phyloP scores from a whole-genome alignment of 2,797 vertebrate genomes.

The Oryzias dopingdopingensis region DNA sequence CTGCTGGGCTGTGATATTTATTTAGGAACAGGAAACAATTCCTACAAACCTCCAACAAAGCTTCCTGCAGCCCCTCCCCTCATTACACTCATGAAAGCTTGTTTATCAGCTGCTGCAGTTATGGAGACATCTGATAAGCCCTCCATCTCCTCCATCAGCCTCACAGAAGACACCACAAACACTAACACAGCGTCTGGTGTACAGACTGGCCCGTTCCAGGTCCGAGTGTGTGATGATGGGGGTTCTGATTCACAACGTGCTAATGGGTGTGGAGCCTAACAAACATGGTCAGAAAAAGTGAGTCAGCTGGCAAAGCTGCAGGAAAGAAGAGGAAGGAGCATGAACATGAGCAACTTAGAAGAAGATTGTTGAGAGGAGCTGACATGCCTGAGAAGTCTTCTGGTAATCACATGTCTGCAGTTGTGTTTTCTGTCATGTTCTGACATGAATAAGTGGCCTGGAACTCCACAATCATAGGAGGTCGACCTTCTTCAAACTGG shows the following conservation, averaged over 20 bases:
- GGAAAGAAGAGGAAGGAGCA: neutral
- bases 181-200: too few species aligned
- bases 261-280: too few species aligned
- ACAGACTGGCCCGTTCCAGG: too few species aligned
- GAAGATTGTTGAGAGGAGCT: too few species aligned
- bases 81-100: neutral
- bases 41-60: neutral
- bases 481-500: neutral
- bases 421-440: too few species aligned
- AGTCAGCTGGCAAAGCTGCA: constrained; percentile 8
- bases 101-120: neutral
- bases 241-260: too few species aligned
- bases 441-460: too few species aligned
- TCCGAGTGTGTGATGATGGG: too few species aligned
- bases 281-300: neutral
- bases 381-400: too few species aligned
- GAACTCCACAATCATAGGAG: neutral
- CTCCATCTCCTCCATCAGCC: too few species aligned
- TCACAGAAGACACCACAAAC: too few species aligned
- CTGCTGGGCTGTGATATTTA: neutral
- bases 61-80: neutral
- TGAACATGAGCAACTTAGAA: neutral
- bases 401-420: too few species aligned
- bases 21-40: constrained; percentile 26
- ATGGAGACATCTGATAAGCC: neutral